Evolutionary conservation across 2,113 vertebrate genomes (phyloP).

Genomic region (Hemiscyllium ocellatum): DNA sequence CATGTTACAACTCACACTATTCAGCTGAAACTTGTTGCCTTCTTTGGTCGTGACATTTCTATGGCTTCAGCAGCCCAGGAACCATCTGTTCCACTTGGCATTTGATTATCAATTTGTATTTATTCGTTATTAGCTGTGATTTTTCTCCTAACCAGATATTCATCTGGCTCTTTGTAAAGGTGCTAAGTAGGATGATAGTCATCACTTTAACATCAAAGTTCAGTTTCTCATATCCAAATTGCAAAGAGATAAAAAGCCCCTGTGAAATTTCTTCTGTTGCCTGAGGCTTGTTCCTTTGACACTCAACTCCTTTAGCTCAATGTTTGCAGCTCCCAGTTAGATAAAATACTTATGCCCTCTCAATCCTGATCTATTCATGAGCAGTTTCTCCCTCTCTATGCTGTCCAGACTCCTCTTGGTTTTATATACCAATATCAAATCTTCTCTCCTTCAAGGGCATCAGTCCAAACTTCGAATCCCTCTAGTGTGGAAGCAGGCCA

Average conservation of each 20-base stretch:
- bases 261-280: not conserved
- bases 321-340: not conserved
- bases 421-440: too few relatives aligned
- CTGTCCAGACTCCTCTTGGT: too few relatives aligned
- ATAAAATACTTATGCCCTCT: not conserved
- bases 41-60: not conserved
- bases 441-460: too few relatives aligned
- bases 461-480: too few relatives aligned
- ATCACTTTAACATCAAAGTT: not conserved
- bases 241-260: not conserved
- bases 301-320: not conserved
- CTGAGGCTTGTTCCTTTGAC: not conserved
- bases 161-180: not conserved
- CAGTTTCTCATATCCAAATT: not conserved
- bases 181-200: not conserved
- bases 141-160: not conserved
- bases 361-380: too few relatives aligned
- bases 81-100: conserved; percentile 7
- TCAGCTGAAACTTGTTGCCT: not conserved
- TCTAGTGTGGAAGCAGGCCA: too few relatives aligned
- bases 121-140: not conserved
- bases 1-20: not conserved
- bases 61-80: not conserved
- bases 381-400: too few relatives aligned
- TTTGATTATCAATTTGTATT: not conserved